These are phyloP conservation scores for Lepidochrysops patricia DNA, from an alignment of 2,888 invertebrate species.

Conservation along the genomic window DNA sequence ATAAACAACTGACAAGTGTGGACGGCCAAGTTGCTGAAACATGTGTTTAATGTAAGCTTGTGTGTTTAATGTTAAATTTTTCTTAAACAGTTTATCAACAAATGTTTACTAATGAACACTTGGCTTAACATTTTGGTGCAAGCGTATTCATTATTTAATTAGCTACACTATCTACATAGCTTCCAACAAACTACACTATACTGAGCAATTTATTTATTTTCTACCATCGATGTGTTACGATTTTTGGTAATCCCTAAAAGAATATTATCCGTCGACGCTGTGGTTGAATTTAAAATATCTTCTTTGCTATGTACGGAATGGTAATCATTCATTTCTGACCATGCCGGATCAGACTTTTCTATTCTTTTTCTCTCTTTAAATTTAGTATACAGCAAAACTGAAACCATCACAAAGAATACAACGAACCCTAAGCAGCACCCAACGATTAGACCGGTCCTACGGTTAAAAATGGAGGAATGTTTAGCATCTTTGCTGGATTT, in stretches of 20 bases:
- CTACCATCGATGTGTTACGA: conserved; percentile 48
- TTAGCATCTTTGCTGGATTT: conserved; percentile 46
- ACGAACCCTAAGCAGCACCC: conserved; percentile 62
- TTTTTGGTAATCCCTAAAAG: conserved; percentile 62
- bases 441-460: conserved; percentile 63
- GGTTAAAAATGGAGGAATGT: conserved; percentile 49
- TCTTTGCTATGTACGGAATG: conserved; percentile 67
- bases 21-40: too few species aligned
- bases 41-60: too few species aligned
- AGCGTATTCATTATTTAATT: conserved; percentile 2
- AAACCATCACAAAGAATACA: conserved; percentile 65
- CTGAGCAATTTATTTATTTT: conserved; percentile 32
- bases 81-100: too few species aligned
- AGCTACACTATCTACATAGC: conserved; percentile 13
- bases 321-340: conserved; percentile 68
- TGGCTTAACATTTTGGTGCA: conserved; percentile 5
- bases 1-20: too few species aligned
- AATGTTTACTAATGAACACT: too few species aligned
- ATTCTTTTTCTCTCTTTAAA: conserved; percentile 65
- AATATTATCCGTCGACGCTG: conserved; percentile 68
- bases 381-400: conserved; percentile 61
- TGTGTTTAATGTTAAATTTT: too few species aligned
- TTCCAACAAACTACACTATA: background rate
- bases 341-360: conserved; percentile 60
- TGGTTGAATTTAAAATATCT: conserved; percentile 57